These are phyloP conservation scores for Camelus dromedarius DNA, from an alignment of 2,113 vertebrate species.

Conservation along the genomic window DNA sequence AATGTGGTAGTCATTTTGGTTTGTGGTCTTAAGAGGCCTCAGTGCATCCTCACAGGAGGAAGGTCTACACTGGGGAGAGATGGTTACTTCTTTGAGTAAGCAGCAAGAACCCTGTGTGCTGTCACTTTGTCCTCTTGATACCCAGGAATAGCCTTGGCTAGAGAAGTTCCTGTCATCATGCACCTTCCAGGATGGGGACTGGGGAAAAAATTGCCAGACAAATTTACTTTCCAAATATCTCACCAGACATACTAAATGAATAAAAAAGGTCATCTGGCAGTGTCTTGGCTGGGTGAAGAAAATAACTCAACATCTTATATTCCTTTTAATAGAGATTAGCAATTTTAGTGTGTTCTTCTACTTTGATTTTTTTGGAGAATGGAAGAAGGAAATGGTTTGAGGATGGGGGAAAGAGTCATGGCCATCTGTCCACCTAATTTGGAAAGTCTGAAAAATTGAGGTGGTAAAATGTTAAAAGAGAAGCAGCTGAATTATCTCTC, in stretches of 20 bases:
- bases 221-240: conserved; percentile 65
- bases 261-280: conserved; percentile 57
- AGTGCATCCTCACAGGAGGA: conserved; percentile 47
- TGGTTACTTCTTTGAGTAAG: conserved; percentile 26
- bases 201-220: conserved; percentile 10
- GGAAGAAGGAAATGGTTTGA: not conserved
- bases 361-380: conserved; percentile 5
- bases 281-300: conserved; percentile 42
- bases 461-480: conserved; percentile 38
- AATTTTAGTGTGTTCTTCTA: conserved; percentile 33
- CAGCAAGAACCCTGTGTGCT: not conserved
- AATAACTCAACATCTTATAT: conserved; percentile 41
- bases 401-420: conserved; percentile 13
- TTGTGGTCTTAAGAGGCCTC: conserved; percentile 14
- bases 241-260: conserved; percentile 63
- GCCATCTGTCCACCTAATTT: conserved; percentile 38
- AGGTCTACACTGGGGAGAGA: not conserved
- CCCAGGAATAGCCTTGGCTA: conserved; percentile 21
- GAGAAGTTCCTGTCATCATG: conserved; percentile 30
- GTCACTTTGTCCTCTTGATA: conserved; percentile 21
- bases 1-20: not conserved
- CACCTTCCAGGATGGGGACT: conserved; percentile 2
- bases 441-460: conserved; percentile 45
- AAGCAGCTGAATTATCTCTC: not conserved
- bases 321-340: conserved; percentile 55